Evolutionary conservation across 2,888 invertebrate genomes (phyloP).

Genomic region (Coelopa pilipes): DNA sequence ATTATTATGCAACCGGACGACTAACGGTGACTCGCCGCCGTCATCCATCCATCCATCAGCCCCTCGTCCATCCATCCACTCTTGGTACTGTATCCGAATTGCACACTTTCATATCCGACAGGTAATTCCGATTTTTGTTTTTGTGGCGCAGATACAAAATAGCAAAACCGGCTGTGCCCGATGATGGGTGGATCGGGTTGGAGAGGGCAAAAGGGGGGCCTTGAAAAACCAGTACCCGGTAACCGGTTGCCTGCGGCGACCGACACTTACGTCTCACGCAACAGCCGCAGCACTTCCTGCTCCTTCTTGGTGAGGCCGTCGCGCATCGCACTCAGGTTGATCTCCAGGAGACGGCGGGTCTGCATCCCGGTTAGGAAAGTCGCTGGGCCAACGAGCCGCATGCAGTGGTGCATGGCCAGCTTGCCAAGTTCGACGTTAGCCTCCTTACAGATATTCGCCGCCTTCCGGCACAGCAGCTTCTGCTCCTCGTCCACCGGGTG

Average conservation of each 20-base stretch:
- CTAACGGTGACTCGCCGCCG: too few species aligned
- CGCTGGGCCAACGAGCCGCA: conserved; percentile 72
- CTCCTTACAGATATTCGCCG: conserved; percentile 76
- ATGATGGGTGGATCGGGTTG: too few species aligned
- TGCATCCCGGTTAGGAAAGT: conserved; percentile 84
- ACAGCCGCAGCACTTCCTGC: conserved; percentile 70
- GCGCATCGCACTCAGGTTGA: conserved; percentile 74
- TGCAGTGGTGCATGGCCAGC: conserved; percentile 76
- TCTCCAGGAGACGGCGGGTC: conserved; percentile 71
- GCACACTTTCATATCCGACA: conserved; percentile 43
- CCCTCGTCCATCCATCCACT: not conserved
- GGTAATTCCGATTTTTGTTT: conserved; percentile 27
- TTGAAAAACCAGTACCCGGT: conserved; percentile 8
- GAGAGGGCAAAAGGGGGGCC: not conserved
- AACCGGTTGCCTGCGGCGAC: conserved; percentile 9
- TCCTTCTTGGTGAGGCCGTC: conserved; percentile 77
- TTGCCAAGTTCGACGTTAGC: conserved; percentile 74
- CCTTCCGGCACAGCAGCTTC: conserved; percentile 63
- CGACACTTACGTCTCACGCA: conserved; percentile 72
- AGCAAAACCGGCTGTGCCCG: too few species aligned
- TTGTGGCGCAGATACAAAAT: conserved; percentile 7
- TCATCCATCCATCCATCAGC: not conserved
- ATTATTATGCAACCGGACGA: too few species aligned
- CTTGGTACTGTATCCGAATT: conserved; percentile 60
- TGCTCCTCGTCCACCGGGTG: conserved; percentile 77